Evolutionary conservation across 1,140 invertebrate genomes (phyloP).

Genomic region (Ruditapes philippinarum): DNA sequence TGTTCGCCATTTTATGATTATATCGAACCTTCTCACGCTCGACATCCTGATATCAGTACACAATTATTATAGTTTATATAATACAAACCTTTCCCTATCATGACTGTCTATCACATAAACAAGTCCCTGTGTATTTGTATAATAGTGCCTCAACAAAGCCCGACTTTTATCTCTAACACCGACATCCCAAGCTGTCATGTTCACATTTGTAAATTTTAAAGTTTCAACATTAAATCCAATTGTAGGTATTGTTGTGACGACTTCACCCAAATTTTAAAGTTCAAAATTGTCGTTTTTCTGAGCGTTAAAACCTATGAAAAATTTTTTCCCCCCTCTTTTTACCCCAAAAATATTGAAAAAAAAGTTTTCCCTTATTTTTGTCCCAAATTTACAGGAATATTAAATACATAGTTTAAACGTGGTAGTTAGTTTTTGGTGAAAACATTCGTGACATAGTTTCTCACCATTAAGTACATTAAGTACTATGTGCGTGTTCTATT

Average conservation of each 20-base stretch:
- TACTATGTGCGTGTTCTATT: no score
- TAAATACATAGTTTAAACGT: not conserved
- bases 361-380: conserved; percentile 20
- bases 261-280: conserved; percentile 98
- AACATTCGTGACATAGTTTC: not conserved
- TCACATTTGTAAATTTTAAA: conserved; percentile 94
- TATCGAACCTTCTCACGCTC: no score
- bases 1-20: no score
- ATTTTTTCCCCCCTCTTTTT: not conserved
- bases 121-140: conserved; percentile 91
- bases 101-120: conserved; percentile 46
- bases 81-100: conserved; percentile 49
- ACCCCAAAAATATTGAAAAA: conserved; percentile 6
- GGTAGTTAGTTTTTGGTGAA: no score
- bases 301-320: conserved; percentile 93
- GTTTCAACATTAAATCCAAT: conserved; percentile 98
- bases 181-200: conserved; percentile 95
- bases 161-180: conserved; percentile 97
- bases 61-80: no score
- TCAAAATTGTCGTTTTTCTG: conserved; percentile 99
- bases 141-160: conserved; percentile 98
- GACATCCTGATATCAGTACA: no score
- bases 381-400: not conserved
- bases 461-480: not conserved
- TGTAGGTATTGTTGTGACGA: conserved; percentile 99